These are phyloP conservation scores for Malacoctenus gilli DNA, from an alignment of 2,797 vertebrate genomes.

Conservation along the genomic window DNA sequence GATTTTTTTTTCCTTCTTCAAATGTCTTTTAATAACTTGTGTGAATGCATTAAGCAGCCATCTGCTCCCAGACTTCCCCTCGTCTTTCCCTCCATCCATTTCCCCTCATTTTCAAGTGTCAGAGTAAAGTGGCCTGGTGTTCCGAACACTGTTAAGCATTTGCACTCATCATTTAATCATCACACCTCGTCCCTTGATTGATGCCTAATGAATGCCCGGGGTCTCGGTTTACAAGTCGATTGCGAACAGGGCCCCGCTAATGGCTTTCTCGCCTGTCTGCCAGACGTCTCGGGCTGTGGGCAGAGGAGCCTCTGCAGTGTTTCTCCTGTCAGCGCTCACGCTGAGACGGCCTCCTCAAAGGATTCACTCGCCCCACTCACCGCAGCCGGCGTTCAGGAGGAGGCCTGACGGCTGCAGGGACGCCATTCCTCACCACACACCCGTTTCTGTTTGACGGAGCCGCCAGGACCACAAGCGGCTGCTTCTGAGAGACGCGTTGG, in stretches of 20 bases:
- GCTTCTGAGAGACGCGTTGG: no score
- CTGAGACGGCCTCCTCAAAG: not conserved
- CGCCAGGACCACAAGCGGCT: no score
- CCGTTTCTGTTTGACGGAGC: no score
- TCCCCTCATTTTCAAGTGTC: constrained; percentile 63
- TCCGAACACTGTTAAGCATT: constrained; percentile 71
- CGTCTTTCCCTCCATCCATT: constrained; percentile 42
- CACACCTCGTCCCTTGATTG: constrained; percentile 85
- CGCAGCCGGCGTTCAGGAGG: no score
- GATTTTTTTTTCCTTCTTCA: constrained; percentile 31
- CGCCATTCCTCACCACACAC: no score
- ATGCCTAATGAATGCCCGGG: constrained; percentile 88
- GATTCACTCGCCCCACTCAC: no score
- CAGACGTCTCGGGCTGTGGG: constrained; percentile 34
- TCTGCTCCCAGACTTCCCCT: constrained; percentile 22
- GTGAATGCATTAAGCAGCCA: constrained; percentile 50
- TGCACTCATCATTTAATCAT: constrained; percentile 87
- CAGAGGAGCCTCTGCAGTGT: constrained; percentile 11
- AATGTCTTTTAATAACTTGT: constrained; percentile 57
- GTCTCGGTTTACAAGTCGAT: constrained; percentile 88
- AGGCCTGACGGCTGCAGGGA: no score
- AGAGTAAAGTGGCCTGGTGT: constrained; percentile 64
- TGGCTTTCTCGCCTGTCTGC: constrained; percentile 80
- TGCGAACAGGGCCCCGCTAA: constrained; percentile 90
- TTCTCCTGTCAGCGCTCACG: constrained; percentile 13